These are phyloP conservation scores for Apodemia zela DNA, from an alignment of 2,888 invertebrate genomes.

Conservation along the genomic window DNA sequence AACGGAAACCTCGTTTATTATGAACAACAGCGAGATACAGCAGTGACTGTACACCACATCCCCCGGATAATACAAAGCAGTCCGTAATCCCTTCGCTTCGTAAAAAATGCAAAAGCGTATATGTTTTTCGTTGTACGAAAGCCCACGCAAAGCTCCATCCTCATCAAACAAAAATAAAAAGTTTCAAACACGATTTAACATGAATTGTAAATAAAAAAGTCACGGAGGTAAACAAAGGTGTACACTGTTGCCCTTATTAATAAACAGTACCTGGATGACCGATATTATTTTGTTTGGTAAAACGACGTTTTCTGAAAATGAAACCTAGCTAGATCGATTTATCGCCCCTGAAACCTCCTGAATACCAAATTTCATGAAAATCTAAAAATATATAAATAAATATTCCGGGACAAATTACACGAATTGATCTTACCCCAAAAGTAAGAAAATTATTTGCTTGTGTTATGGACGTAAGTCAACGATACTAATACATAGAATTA, in stretches of 20 bases:
- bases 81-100: constrained; percentile 16
- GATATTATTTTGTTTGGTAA: too few relatives aligned
- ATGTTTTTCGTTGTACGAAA: constrained; percentile 10
- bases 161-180: constrained; percentile 16
- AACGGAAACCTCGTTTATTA: not conserved
- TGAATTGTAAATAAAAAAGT: constrained; percentile 9
- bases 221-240: not conserved
- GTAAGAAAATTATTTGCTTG: too few relatives aligned
- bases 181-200: constrained; percentile 13
- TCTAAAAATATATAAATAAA: too few relatives aligned
- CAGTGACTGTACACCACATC: constrained; percentile 4
- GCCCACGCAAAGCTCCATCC: constrained; percentile 3
- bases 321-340: too few relatives aligned
- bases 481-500: too few relatives aligned
- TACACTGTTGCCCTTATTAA: not conserved
- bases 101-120: constrained; percentile 15
- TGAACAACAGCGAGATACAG: constrained; percentile 3
- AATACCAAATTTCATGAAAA: too few relatives aligned
- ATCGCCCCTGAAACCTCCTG: too few relatives aligned
- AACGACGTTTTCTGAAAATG: too few relatives aligned
- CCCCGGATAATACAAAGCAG: constrained; percentile 12
- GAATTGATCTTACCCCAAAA: too few relatives aligned
- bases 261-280: too few relatives aligned
- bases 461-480: too few relatives aligned
- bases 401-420: too few relatives aligned